These are phyloP conservation scores for Brachynemurus nebulosus DNA, from an alignment of 2,888 invertebrate species.

Conservation along the genomic window DNA sequence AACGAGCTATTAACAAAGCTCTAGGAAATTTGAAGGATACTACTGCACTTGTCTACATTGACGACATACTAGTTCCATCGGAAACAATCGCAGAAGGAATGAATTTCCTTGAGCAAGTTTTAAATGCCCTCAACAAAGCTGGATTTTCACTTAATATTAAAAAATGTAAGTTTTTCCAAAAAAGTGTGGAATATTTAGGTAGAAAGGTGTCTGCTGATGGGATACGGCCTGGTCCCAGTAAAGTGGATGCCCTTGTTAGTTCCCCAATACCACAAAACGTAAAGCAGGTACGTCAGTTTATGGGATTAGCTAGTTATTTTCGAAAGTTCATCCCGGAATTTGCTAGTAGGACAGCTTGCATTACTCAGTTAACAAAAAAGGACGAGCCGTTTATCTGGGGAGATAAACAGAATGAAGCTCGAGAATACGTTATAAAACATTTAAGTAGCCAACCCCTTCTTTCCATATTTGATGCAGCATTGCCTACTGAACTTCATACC, in stretches of 20 bases:
- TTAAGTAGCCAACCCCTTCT: too few relatives aligned
- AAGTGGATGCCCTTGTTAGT: constrained; percentile 12
- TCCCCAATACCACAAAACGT: neutral
- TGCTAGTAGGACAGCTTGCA: constrained; percentile 4
- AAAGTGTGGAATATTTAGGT: constrained; percentile 21
- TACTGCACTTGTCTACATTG: constrained; percentile 13
- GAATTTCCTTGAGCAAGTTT: constrained; percentile 13
- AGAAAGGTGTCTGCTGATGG: constrained; percentile 22
- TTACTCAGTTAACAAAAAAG: too few relatives aligned
- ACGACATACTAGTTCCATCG: constrained; percentile 15
- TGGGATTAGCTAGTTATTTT: constrained; percentile 19
- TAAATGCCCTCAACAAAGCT: constrained; percentile 12
- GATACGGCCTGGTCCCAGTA: constrained; percentile 20
- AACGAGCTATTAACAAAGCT: constrained; percentile 16
- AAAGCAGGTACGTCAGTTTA: constrained; percentile 7
- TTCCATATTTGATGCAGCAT: constrained; percentile 10
- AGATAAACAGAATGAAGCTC: too few relatives aligned
- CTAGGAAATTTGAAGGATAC: constrained; percentile 15
- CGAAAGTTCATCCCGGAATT: constrained; percentile 15
- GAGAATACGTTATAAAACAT: too few relatives aligned
- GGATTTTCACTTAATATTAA: constrained; percentile 15
- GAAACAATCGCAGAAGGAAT: constrained; percentile 12
- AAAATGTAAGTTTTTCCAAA: constrained; percentile 22
- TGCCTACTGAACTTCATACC: constrained; percentile 13
- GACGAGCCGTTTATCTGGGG: constrained; percentile 14